These are phyloP conservation scores for Anniella stebbinsi DNA, from an alignment of 2,797 vertebrate genomes.

Conservation along the genomic window DNA sequence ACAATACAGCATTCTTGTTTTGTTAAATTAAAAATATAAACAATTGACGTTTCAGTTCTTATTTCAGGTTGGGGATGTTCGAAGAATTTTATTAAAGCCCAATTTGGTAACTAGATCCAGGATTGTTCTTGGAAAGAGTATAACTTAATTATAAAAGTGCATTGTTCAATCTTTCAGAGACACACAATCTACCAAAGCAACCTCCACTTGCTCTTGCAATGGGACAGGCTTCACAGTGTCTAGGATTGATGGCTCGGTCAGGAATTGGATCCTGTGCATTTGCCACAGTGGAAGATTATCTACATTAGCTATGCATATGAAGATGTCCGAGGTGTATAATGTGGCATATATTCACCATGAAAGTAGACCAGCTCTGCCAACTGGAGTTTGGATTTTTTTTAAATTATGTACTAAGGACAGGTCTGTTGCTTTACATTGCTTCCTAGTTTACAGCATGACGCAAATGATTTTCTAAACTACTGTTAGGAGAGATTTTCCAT, in stretches of 20 bases:
- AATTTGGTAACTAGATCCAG: not conserved
- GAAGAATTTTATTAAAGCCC: not conserved
- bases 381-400: conserved; percentile 84
- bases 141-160: not conserved
- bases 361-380: conserved; percentile 83
- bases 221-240: conserved; percentile 96
- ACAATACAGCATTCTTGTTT: not conserved
- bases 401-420: conserved; percentile 87
- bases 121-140: too few species aligned
- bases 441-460: conserved; percentile 96
- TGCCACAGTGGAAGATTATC: conserved; percentile 97
- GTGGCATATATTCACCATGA: conserved; percentile 74
- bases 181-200: conserved; percentile 99
- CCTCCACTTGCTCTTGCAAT: conserved; percentile 96
- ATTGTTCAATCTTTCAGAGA: conserved; percentile 83
- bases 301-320: conserved; percentile 91
- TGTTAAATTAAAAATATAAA: not conserved
- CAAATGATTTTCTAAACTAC: conserved; percentile 89
- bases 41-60: not conserved
- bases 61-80: not conserved
- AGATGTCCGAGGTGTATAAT: conserved; percentile 58
- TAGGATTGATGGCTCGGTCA: conserved; percentile 96
- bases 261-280: conserved; percentile 97
- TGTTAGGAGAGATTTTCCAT: conserved; percentile 84
- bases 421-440: conserved; percentile 89